Percentiles rank a stretch among this genome's conserved stretches.
phyloP scores from a whole-genome alignment of 2,888 invertebrate species.

The Agrochola lota region DNA sequence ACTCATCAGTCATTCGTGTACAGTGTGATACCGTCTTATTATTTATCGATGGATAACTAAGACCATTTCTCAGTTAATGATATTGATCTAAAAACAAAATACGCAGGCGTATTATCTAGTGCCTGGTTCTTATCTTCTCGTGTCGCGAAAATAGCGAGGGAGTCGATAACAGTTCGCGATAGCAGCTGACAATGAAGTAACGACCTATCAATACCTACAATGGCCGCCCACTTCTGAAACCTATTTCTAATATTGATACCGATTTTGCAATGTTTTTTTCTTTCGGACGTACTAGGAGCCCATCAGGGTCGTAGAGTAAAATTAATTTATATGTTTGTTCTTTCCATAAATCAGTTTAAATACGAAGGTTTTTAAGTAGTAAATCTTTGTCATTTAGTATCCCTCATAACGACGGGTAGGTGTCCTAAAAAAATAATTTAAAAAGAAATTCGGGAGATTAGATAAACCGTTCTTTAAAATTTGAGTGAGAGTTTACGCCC shows the following conservation, averaged over 20 bases:
- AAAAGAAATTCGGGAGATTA: not conserved
- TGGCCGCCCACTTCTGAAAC: conserved; percentile 45
- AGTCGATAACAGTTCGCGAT: conserved; percentile 49
- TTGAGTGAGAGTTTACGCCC: too few species aligned
- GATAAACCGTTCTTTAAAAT: not conserved
- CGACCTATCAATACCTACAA: conserved; percentile 52
- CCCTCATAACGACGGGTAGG: not conserved
- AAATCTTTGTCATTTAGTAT: too few species aligned
- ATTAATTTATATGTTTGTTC: too few species aligned
- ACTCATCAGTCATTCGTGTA: conserved; percentile 1
- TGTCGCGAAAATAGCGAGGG: conserved; percentile 53
- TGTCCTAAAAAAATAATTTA: too few species aligned
- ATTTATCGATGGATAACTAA: conserved; percentile 17
- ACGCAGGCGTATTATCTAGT: conserved; percentile 47
- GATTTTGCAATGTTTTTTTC: conserved; percentile 21
- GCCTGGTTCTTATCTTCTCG: conserved; percentile 50
- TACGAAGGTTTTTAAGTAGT: too few species aligned
- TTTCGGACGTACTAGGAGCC: not conserved
- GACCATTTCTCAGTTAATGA: conserved; percentile 32
- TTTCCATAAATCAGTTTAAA: too few species aligned
- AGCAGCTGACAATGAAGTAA: conserved; percentile 54
- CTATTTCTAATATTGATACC: conserved; percentile 40
- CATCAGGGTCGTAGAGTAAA: not conserved
- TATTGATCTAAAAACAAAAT: conserved; percentile 57
- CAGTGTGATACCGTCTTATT: not conserved